phyloP scores from a whole-genome alignment of 1,140 invertebrate genomes.

The Rhagoletis zephyria region DNA sequence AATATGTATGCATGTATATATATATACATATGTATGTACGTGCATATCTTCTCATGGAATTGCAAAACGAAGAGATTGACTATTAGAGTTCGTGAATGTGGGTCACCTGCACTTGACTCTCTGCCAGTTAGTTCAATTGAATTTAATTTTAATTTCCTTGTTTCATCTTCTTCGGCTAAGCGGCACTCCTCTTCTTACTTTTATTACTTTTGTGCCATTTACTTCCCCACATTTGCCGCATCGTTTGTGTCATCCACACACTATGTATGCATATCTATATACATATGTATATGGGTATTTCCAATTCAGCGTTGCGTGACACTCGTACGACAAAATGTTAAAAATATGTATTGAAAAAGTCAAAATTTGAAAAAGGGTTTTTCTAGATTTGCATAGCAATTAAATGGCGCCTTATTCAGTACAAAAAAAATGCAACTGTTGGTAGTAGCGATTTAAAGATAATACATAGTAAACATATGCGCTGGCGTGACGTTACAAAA shows the following conservation, averaged over 20 bases:
- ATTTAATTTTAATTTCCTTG: constrained; percentile 52
- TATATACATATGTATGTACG: too few relatives aligned
- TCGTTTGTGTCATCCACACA: not conserved
- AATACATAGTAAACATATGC: too few relatives aligned
- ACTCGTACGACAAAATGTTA: too few relatives aligned
- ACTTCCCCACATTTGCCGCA: constrained; percentile 24
- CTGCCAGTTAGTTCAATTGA: constrained; percentile 52
- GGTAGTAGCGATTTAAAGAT: too few relatives aligned
- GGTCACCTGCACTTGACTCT: constrained; percentile 51
- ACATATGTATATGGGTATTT: too few relatives aligned
- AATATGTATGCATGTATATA: not conserved
- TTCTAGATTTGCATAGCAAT: too few relatives aligned
- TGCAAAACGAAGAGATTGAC: constrained; percentile 32
- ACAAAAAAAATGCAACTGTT: too few relatives aligned
- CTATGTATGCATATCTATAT: not conserved
- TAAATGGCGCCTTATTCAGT: too few relatives aligned
- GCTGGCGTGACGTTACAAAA: too few relatives aligned
- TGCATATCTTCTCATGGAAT: constrained; percentile 7
- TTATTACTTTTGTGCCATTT: not conserved
- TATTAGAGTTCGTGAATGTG: constrained; percentile 36
- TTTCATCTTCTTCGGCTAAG: constrained; percentile 4
- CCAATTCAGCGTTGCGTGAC: too few relatives aligned
- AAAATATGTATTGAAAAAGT: too few relatives aligned
- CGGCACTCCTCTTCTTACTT: constrained; percentile 15
- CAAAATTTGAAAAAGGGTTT: too few relatives aligned